These are phyloP conservation scores for Eptatretus burgeri DNA, from an alignment of 2,113 vertebrate species.

Conservation along the genomic window DNA sequence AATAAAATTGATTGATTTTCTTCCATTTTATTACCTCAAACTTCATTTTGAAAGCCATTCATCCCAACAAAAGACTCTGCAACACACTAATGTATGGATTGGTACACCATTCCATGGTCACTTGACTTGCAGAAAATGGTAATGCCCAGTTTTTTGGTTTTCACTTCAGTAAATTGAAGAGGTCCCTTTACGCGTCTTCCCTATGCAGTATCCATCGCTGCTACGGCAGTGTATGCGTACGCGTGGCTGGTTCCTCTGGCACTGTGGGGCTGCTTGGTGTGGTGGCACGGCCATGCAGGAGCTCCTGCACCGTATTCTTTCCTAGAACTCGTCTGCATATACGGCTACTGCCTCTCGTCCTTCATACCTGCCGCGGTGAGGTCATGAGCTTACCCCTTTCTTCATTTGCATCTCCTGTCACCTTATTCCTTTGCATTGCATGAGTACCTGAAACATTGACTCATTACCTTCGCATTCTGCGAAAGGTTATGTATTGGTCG, in stretches of 20 bases:
- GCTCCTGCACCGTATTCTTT: constrained; percentile 67
- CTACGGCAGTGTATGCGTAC: constrained; percentile 57
- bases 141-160: not conserved
- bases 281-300: constrained; percentile 65
- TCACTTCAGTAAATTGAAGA: not conserved
- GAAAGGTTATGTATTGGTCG: too few relatives aligned
- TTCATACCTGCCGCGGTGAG: constrained; percentile 78
- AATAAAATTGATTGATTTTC: too few relatives aligned
- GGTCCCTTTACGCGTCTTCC: not conserved
- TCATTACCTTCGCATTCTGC: too few relatives aligned
- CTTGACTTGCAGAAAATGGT: not conserved
- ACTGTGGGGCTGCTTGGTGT: constrained; percentile 65
- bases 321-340: constrained; percentile 74
- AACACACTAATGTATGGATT: too few relatives aligned
- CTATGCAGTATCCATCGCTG: constrained; percentile 57
- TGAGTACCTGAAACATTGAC: too few relatives aligned
- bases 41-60: too few relatives aligned
- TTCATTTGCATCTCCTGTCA: too few relatives aligned
- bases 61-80: too few relatives aligned
- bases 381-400: constrained; percentile 2
- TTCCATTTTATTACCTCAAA: too few relatives aligned
- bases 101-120: too few relatives aligned
- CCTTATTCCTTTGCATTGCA: too few relatives aligned
- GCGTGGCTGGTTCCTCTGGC: constrained; percentile 67
- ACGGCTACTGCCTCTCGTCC: constrained; percentile 71